phyloP scores from a whole-genome alignment of 2,113 vertebrate species.

The Aptenodytes forsteri region DNA sequence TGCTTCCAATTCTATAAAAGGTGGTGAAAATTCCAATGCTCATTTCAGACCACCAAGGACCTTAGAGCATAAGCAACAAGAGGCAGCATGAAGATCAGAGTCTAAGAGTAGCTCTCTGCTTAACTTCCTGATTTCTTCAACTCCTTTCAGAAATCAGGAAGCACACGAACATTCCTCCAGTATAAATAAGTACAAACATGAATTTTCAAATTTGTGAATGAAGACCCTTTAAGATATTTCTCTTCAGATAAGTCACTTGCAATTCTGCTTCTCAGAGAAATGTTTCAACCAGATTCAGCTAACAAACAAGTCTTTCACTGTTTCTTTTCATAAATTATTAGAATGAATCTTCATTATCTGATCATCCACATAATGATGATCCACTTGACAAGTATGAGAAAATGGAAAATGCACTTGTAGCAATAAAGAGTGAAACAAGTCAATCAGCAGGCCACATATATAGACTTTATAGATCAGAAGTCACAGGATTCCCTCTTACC shows the following conservation, averaged over 20 bases:
- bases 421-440: neutral
- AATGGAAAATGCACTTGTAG: neutral
- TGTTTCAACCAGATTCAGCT: neutral
- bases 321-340: neutral
- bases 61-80: neutral
- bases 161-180: neutral
- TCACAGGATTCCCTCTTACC: slow-evolving; percentile 70
- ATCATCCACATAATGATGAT: neutral
- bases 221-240: neutral
- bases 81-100: neutral
- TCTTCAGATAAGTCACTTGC: neutral
- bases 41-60: neutral
- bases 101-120: neutral
- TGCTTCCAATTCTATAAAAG: neutral
- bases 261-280: neutral
- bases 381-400: neutral
- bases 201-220: neutral
- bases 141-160: neutral
- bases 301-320: neutral
- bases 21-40: neutral
- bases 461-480: neutral
- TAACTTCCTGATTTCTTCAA: neutral
- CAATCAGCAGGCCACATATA: neutral
- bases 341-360: neutral
- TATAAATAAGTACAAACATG: neutral